phyloP scores from a whole-genome alignment of 2,113 vertebrate species.

The Xenus cinereus region DNA sequence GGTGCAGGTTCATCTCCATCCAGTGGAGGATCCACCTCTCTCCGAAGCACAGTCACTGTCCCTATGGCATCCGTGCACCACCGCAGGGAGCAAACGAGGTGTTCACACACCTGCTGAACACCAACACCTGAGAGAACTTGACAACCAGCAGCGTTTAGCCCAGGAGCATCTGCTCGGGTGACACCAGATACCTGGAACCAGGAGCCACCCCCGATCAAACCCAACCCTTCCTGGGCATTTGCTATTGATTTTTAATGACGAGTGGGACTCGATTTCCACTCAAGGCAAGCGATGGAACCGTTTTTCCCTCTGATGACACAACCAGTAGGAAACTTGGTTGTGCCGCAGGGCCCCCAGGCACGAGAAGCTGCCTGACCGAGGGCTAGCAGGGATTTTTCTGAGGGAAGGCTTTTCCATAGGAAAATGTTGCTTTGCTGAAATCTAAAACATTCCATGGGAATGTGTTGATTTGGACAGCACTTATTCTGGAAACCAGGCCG shows the following conservation, averaged over 20 bases:
- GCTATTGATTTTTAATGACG: background rate
- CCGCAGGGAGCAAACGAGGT: background rate
- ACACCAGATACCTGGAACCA: background rate
- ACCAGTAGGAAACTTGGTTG: background rate
- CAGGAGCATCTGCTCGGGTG: background rate
- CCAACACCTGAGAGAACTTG: background rate
- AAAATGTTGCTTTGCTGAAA: constrained; percentile 26
- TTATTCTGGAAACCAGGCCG: background rate
- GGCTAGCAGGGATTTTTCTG: background rate
- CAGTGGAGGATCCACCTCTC: background rate
- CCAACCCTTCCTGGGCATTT: background rate
- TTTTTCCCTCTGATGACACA: background rate
- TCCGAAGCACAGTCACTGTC: background rate
- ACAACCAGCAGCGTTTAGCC: background rate
- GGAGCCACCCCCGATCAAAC: background rate
- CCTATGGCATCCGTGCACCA: background rate
- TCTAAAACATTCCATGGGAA: constrained; percentile 8
- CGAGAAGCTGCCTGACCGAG: background rate
- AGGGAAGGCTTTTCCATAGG: background rate
- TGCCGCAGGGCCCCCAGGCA: background rate
- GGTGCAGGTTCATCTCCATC: background rate
- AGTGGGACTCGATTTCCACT: background rate
- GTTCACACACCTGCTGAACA: background rate
- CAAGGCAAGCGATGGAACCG: background rate
- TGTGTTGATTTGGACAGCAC: background rate